A percentile compares a stretch with the other conserved stretches of the same genome.
These are phyloP conservation scores for Hemitrygon akajei DNA, from an alignment of 2,797 vertebrate species.

Conservation along the genomic window DNA sequence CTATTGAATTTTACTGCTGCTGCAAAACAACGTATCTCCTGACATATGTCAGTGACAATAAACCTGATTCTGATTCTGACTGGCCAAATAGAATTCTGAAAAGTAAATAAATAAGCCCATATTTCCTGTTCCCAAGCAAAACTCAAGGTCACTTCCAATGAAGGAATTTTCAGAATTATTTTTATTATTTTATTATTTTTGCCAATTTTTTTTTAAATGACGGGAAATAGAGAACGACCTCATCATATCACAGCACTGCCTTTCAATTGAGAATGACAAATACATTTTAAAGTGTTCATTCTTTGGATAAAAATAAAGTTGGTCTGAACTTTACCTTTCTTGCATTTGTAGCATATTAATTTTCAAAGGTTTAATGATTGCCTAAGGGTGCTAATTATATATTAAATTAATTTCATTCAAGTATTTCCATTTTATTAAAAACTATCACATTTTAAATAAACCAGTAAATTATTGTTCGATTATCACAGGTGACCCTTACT, in stretches of 20 bases:
- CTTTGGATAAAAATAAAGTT: conserved; percentile 1
- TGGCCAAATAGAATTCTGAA: too few species aligned
- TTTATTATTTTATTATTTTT: too few species aligned
- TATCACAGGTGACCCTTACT: conserved; percentile 1
- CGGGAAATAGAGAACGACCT: background rate
- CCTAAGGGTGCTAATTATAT: background rate
- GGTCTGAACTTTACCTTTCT: background rate
- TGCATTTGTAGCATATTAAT: conserved; percentile 23
- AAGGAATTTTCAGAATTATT: background rate
- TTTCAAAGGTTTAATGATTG: conserved; percentile 3
- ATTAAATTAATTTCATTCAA: conserved; percentile 23
- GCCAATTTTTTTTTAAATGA: background rate
- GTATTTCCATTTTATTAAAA: conserved; percentile 33
- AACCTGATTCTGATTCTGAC: too few species aligned
- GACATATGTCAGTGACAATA: too few species aligned
- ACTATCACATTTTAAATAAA: conserved; percentile 29
- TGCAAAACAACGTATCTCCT: too few species aligned
- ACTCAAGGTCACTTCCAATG: background rate
- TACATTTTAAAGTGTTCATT: conserved; percentile 19
- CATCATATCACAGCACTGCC: background rate
- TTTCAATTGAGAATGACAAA: background rate
- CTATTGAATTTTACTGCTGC: too few species aligned
- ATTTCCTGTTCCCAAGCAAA: background rate
- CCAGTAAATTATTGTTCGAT: conserved; percentile 6
- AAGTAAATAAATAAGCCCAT: too few species aligned